A percentile compares a stretch with the other conserved stretches of the same genome.
Conservation (phyloP, 2,888 invertebrate genomes). For the Erpobdella octoculata region DNA sequence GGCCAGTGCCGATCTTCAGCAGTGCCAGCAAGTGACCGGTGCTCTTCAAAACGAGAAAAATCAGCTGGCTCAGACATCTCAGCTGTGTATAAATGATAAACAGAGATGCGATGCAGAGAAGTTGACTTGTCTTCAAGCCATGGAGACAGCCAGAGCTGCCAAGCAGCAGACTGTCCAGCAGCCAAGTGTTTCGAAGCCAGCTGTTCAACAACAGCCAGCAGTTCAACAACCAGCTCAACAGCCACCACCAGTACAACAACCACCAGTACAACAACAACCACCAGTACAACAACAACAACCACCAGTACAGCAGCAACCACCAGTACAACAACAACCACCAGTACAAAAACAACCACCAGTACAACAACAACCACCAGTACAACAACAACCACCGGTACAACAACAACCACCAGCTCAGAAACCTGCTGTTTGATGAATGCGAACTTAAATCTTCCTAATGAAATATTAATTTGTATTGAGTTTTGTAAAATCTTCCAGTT, state of each 20-base stretch:
- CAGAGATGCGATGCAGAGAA: constrained; percentile 17
- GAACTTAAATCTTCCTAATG: too few species aligned
- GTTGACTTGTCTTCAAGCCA: neutral
- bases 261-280: neutral
- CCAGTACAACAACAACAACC: neutral
- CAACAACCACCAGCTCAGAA: too few species aligned
- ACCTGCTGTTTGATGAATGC: too few species aligned
- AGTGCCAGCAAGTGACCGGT: neutral
- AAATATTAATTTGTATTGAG: too few species aligned
- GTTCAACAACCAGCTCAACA: constrained; percentile 17
- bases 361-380: too few species aligned
- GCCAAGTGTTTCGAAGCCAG: neutral
- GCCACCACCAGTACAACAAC: neutral
- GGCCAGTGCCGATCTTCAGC: neutral
- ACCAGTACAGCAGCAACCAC: neutral
- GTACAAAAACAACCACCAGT: too few species aligned
- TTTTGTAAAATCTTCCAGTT: too few species aligned
- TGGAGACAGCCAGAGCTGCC: neutral
- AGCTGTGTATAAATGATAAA: neutral
- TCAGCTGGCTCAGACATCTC: neutral
- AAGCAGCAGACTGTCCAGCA: neutral
- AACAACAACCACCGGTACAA: too few species aligned
- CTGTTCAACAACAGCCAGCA: constrained; percentile 22
- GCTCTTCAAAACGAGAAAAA: neutral
- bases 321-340: too few species aligned